phyloP scores from a whole-genome alignment of 1,140 invertebrate species.

The Andrena cerasifolii region DNA sequence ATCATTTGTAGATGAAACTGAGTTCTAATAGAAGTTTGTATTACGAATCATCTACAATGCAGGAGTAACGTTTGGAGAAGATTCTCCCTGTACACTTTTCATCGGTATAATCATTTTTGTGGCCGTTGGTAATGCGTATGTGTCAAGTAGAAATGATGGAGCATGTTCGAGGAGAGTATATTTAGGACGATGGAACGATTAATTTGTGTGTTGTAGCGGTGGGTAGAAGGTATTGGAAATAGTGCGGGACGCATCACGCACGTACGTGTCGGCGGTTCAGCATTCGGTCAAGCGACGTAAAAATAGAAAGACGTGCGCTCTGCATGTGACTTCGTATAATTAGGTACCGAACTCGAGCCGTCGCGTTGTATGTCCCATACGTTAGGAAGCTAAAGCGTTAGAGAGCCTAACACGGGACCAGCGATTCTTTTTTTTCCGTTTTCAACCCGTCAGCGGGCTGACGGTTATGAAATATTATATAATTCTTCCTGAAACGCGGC shows the following conservation, averaged over 20 bases:
- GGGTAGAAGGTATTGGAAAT: slow-evolving; percentile 56
- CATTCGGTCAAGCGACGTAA: slow-evolving; percentile 77
- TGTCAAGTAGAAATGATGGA: neutral
- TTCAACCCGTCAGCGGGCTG: neutral
- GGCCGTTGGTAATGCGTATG: neutral
- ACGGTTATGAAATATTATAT: slow-evolving; percentile 37
- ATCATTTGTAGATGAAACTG: neutral
- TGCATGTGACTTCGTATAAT: slow-evolving; percentile 82
- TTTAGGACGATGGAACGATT: slow-evolving; percentile 26
- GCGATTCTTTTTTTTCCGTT: slow-evolving; percentile 46
- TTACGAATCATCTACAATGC: too few relatives aligned
- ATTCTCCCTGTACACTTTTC: neutral
- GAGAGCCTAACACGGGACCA: slow-evolving; percentile 41
- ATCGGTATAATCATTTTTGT: neutral
- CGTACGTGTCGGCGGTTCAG: slow-evolving; percentile 70
- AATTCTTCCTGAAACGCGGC: slow-evolving; percentile 1
- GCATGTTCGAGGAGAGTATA: neutral
- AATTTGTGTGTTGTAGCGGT: slow-evolving; percentile 30
- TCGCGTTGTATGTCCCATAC: slow-evolving; percentile 62
- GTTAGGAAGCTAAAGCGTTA: slow-evolving; percentile 60
- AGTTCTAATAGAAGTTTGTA: too few relatives aligned
- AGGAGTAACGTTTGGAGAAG: too few relatives aligned
- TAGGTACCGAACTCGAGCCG: slow-evolving; percentile 73
- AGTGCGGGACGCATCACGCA: slow-evolving; percentile 43
- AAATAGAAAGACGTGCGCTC: slow-evolving; percentile 80